Evolutionary conservation across 2,888 invertebrate genomes (phyloP), one percentile per base, ranked within the genome.

Genomic region (Lymantria dispar): DNA sequence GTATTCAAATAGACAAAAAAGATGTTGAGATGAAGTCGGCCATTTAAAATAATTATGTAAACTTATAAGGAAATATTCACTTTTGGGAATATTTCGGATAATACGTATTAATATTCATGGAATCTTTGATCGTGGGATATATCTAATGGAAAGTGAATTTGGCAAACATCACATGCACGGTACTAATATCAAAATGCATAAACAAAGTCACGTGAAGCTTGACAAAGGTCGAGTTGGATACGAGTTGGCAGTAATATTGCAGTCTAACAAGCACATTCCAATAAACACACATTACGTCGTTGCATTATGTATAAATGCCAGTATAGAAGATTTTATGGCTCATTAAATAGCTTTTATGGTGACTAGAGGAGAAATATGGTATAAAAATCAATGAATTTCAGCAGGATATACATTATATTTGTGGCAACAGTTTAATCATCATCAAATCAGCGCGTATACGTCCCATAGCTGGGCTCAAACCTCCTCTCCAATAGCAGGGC

Each of bases 101-200:
- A 36, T 36, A 38, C 12, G 11, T 44, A 44, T 44, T 36, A 36
- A 45, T 43, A 43, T 31, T 15, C n/a, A 31, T 33, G 22, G 48
- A 40, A 36, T 13, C 36, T 41, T n/a, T 45, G 41, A 42, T 42
- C n/a, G 13, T 14, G 3, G 29, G 10, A 29, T n/a, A 29, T 12
- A 40, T 42, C 3, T 29, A 40, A 74, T 80, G 76, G 83, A 85
- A 83, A 85, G 83, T 78, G 52, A 62, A 71, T 68, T 83, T 83
- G 82, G 83, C 84, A 80, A 64, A 56, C 68, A 76, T 70, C 72
- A 72, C 70, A 75, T 77, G 74, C 63, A 65, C 68, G 59, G 56
- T 60, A 64, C 58, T 60, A 53, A 59, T 57, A 70, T 71, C 70
- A 71, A 70, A 73, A 68, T 64, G 62, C 69, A 56, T 66, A 62